Evolutionary conservation across 2,113 vertebrate species (phyloP).

Genomic region (Cricetomys ansorgei): DNA sequence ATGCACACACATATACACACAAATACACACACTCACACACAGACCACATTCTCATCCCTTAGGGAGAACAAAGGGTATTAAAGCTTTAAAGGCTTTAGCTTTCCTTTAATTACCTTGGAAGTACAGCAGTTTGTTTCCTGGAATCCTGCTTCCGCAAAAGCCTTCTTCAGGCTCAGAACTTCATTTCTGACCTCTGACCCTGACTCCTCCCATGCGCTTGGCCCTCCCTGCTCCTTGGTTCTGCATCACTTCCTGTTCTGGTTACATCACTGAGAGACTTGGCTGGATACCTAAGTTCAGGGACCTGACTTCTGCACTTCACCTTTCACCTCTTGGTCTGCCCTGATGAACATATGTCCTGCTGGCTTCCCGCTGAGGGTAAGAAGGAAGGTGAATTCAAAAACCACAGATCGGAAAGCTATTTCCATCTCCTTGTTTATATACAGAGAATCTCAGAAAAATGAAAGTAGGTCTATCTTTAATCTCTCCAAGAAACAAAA

Average conservation of each 20-base stretch:
- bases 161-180: neutral
- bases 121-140: neutral
- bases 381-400: slow-evolving; percentile 36
- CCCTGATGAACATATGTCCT: neutral
- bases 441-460: slow-evolving; percentile 33
- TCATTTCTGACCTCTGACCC: slow-evolving; percentile 40
- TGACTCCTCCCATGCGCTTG: neutral
- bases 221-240: neutral
- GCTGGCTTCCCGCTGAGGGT: neutral
- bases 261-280: neutral
- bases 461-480: neutral
- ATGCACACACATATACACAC: neutral
- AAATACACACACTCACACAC: neutral
- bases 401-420: neutral
- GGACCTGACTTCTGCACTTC: neutral
- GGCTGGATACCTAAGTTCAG: no score
- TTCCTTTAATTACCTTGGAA: slow-evolving; percentile 23
- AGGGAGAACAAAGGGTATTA: neutral
- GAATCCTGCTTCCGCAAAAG: slow-evolving; percentile 7
- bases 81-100: neutral
- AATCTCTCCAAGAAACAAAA: slow-evolving; percentile 43
- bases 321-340: neutral
- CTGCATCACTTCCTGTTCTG: slow-evolving; percentile 31
- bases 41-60: neutral
- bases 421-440: neutral